Evolutionary conservation across 2,113 vertebrate genomes (phyloP), one percentile per base, ranked within the genome.

Genomic region (Empidonax alnorum): DNA sequence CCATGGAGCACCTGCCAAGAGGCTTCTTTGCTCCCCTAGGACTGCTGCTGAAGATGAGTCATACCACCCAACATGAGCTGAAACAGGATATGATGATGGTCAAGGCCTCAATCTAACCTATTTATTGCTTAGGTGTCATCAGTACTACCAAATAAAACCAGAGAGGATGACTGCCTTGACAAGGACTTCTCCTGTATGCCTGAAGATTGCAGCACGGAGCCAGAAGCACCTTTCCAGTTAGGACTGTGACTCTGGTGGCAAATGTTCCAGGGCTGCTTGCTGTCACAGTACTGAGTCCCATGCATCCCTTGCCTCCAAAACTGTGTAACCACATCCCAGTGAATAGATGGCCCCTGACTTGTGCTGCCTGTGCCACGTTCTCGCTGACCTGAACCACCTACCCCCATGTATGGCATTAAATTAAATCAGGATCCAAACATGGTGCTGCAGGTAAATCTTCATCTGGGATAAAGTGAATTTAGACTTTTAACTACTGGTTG

Each of bases 151-250:
- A 18, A 41, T 6, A 52, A 61, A 77, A 80, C 6, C 27, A 81
- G 23, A n/a, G 35, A 47, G 16, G 37, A 17, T 52, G 53, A 53
- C 28, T 21, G 37, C 16, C 33, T 39, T 17, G 1, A 35, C 52
- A 71, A 44, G 33, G 46, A 61, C 33, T 65, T 52, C 28, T 14
- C 9, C 53, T 37, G 37, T 7, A 6, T 50, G 37, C 59, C 93
- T 96, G 81, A 75, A 89, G 86, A 82, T 90, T 80, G 65, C 81
- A 89, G 92, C 24, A 30, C 5, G 41, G 28, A 41, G 28, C 37
- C 37, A 44, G 12, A n/a, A 33, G 14, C 15, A 47, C n/a, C 12
- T 25, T 74, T 53, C 62, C 53, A 74, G 22, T 27, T 28, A 61
- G 22, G 49, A 17, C 14, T 15, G 22, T 21, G 31, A 22, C 73